Evolutionary conservation across 1,140 invertebrate species (phyloP), one percentile per base, ranked within the genome.

Genomic region (Telenomus remus): DNA sequence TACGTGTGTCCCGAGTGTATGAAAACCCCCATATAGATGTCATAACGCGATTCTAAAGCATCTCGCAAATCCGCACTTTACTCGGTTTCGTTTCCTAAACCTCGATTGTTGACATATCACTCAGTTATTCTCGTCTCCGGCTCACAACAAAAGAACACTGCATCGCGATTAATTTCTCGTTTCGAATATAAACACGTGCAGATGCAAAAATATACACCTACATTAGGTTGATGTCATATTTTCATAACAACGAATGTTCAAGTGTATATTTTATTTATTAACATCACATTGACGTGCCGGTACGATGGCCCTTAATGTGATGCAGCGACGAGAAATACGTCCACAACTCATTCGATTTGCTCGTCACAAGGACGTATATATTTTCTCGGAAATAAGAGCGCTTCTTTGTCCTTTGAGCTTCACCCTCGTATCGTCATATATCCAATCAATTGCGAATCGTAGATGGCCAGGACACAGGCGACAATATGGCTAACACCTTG

Each of bases 361-460:
- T 53, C 73, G 39, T 49, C 53, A 60, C 46, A 33, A 57, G 59
- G 46, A 27, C 19, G 19, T 27, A 72, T 50, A 68, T 69, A 71
- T 77, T 79, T 75, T 51, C 78, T 77, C 63, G 53, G 78, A 69
- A 64, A 75, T 65, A 72, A 72, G 66, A 80, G 74, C 66, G 69
- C 64, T 78, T 69, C 76, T 84, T 85, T 84, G 83, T 85, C 80
- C 84, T 85, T 85, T 83, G 85, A 84, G 80, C 81, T 80, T 80
- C 74, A 56, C 56, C 79, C 76, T 81, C 76, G 50, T 82, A 76
- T 81, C 79, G 65, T 78, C 81, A 80, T 79, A 81, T 82, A 84
- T 84, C 84, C 84, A 87, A 87, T 88, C 86, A 84, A 86, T 86
- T 82, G 69, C 76, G 72, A 78, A 79, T 79, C 61, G 74, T 71